Evolutionary conservation across 2,113 vertebrate genomes (phyloP).

Genomic region (Arvicanthis niloticus): DNA sequence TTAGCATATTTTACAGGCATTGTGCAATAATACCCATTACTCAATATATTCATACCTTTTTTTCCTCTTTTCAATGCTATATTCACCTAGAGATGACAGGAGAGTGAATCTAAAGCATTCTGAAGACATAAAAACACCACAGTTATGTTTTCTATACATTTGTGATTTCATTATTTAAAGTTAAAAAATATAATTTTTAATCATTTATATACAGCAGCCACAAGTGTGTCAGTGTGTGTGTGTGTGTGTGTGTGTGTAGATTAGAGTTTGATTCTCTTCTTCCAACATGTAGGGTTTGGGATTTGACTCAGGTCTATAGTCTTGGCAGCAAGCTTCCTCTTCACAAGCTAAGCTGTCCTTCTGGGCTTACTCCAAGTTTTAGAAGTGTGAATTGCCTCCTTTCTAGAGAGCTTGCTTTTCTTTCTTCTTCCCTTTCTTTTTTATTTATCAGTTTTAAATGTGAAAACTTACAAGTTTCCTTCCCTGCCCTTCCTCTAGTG

Average conservation of each 20-base stretch:
- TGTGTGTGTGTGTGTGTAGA: neutral
- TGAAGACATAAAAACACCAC: constrained; percentile 9
- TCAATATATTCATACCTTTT: too few species aligned
- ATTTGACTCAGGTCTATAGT: neutral
- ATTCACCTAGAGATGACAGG: neutral
- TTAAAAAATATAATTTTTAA: neutral
- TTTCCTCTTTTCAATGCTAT: too few species aligned
- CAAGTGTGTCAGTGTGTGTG: neutral
- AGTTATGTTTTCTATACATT: neutral
- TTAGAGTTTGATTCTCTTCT: neutral
- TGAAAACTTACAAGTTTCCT: neutral
- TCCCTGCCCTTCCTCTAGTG: neutral
- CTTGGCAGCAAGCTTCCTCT: too few species aligned
- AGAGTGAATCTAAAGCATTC: neutral
- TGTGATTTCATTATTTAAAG: neutral
- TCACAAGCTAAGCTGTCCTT: neutral
- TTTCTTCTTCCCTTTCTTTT: neutral
- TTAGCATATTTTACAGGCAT: neutral
- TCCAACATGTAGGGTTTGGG: neutral
- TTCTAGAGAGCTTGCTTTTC: neutral
- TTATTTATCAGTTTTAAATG: neutral
- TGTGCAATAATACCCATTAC: neutral
- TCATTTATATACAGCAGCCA: neutral
- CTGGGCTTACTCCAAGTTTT: neutral
- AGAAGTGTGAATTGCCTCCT: neutral